Conservation (phyloP, 2,888 invertebrate genomes). For the Cataglyphis albicans region DNA sequence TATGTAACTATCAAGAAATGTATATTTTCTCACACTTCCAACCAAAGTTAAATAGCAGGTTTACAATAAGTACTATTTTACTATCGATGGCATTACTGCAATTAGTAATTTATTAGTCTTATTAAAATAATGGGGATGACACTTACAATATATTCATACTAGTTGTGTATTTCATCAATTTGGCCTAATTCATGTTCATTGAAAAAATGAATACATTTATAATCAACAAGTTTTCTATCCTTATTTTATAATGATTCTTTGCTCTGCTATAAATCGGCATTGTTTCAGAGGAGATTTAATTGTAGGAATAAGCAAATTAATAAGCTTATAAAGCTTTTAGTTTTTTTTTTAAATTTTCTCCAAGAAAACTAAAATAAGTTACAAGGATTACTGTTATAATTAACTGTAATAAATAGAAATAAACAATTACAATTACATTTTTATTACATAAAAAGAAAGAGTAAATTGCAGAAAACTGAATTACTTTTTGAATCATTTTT, state of each 20-base stretch:
- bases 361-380: not conserved
- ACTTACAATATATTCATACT: not conserved
- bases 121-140: slow-evolving; percentile 22
- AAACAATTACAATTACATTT: not conserved
- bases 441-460: not conserved
- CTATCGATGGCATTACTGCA: slow-evolving; percentile 35
- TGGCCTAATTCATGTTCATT: slow-evolving; percentile 43
- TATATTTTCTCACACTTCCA: slow-evolving; percentile 52
- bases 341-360: not conserved
- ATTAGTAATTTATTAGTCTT: slow-evolving; percentile 2
- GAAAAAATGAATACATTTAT: not conserved
- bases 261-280: not conserved
- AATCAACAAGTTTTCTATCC: slow-evolving; percentile 3
- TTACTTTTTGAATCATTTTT: slow-evolving; percentile 24
- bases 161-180: slow-evolving; percentile 15
- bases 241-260: not conserved
- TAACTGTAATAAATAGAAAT: slow-evolving; percentile 8
- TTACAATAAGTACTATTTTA: slow-evolving; percentile 42
- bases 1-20: slow-evolving; percentile 17
- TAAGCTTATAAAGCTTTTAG: not conserved
- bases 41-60: slow-evolving; percentile 46
- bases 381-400: not conserved
- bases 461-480: slow-evolving; percentile 2
- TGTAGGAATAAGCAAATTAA: not conserved
- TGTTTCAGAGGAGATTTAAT: not conserved